Evolutionary conservation across 1,140 invertebrate genomes (phyloP), one percentile per base, ranked within the genome.

Genomic region (Adelges cooleyi): DNA sequence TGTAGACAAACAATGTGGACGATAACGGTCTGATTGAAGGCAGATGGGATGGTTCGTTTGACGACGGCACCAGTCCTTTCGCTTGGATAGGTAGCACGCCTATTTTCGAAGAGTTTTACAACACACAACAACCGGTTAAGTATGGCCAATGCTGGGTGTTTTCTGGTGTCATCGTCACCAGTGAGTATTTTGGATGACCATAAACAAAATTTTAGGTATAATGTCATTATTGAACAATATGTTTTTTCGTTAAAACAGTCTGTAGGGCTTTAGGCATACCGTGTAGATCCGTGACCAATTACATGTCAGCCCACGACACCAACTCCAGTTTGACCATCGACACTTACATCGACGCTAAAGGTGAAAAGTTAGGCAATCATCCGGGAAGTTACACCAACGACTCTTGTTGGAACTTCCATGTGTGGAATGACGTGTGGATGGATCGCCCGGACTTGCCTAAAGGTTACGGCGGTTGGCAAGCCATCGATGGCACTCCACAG

Each of bases 351-450:
- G 79, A 81, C 68, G 72, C 78, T 74, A 78, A 80, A 73, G 75
- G 83, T 15, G 81, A 86, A 62, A 79, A 82, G 72, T 80, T 86
- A 15, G 77, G 78, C 15, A 78, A 80, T 51, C 56, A 62, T 29
- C 80, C 80, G 1, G 79, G 81, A 69, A 79, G 81, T 66, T 79
- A 80, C 68, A 81, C 78, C 65, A 78, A 76, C 66, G 81, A 83
- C 70, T 80, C 78, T 8, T 81, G 80, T 69, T 84, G 84, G 88
- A 89, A 89, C 75, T 91, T 88, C 77, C 88, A 90, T 72, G 85
- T 86, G 0, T 90, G 88, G 88, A 89, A 87, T 71, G 88, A 90
- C 67, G 85, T 86, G 50, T 90, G 87, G 87, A 87, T 89, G 82
- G 77, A 80, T 33, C 73, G 88, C 65, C 83, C 84, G 9, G 87